Percentiles rank a stretch among this genome's conserved stretches.
Conservation (phyloP, 2,113 vertebrate species). For the Eira barbara region DNA sequence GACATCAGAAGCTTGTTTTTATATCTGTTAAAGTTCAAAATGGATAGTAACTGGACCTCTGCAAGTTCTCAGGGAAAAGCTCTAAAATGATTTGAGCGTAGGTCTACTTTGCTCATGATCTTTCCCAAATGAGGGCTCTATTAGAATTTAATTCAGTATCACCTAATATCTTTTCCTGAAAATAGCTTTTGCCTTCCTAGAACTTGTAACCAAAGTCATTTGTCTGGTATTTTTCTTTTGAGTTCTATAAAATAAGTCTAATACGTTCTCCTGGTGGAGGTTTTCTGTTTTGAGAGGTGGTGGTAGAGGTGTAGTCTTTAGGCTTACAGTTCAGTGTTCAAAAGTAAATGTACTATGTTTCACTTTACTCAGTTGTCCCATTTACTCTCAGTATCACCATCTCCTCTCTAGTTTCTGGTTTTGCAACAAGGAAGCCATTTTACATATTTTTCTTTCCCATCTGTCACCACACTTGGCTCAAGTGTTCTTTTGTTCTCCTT, state of each 20-base stretch:
- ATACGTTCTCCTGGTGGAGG: not conserved
- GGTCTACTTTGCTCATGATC: not conserved
- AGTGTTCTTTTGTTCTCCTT: not conserved
- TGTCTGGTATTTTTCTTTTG: not conserved
- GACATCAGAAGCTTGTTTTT: not conserved
- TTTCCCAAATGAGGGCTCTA: not conserved
- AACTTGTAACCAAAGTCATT: not conserved
- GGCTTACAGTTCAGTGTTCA: slow-evolving; percentile 4
- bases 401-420: not conserved
- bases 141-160: slow-evolving; percentile 15
- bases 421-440: not conserved
- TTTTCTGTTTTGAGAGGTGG: not conserved
- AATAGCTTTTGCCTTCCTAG: not conserved
- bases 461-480: not conserved
- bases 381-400: not conserved
- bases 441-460: not conserved
- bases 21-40: slow-evolving; percentile 7
- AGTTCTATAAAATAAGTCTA: not conserved
- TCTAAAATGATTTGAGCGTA: not conserved
- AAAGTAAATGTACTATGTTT: not conserved
- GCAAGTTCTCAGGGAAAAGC: slow-evolving; percentile 2
- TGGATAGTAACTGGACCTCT: slow-evolving; percentile 14
- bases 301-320: not conserved
- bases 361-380: not conserved
- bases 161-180: slow-evolving; percentile 18